A percentile compares a stretch with the other conserved stretches of the same genome.
Conservation (phyloP, 2,113 vertebrate species). For the Onychostruthus taczanowskii region DNA sequence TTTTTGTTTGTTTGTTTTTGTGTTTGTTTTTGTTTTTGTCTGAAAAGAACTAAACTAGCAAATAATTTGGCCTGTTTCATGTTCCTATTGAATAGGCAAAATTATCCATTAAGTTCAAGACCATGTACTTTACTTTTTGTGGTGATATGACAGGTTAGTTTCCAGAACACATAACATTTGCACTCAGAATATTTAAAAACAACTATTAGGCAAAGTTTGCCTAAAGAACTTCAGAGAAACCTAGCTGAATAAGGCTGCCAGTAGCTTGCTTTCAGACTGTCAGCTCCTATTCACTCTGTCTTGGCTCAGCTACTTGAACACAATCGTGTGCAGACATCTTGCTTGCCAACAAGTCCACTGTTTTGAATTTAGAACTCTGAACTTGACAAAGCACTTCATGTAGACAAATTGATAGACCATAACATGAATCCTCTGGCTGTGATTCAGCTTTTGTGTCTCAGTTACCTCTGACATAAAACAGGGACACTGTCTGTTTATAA, state of each 20-base stretch:
- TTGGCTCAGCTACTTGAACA: not conserved
- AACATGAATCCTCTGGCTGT: not conserved
- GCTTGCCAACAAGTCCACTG: not conserved
- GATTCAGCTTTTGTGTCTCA: not conserved
- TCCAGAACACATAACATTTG: rapidly evolving
- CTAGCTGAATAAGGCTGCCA: not conserved
- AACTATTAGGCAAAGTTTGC: not conserved
- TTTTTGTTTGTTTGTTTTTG: too few species aligned
- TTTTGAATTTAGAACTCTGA: not conserved
- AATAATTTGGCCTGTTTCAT: not conserved
- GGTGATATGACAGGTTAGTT: not conserved
- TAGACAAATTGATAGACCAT: not conserved
- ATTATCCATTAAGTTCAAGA: not conserved
- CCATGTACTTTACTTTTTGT: not conserved
- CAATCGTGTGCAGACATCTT: not conserved
- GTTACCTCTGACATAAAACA: not conserved
- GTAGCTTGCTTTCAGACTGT: not conserved
- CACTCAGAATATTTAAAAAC: not conserved
- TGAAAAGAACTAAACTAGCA: not conserved
- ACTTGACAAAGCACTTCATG: not conserved
- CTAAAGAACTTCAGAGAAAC: not conserved
- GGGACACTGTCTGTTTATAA: not conserved
- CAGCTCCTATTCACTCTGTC: not conserved
- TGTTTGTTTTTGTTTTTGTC: not conserved
- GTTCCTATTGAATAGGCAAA: not conserved